Percentiles rank a stretch among this genome's conserved stretches.
Conservation (phyloP, 2,113 vertebrate species). For the Calidris pugnax region DNA sequence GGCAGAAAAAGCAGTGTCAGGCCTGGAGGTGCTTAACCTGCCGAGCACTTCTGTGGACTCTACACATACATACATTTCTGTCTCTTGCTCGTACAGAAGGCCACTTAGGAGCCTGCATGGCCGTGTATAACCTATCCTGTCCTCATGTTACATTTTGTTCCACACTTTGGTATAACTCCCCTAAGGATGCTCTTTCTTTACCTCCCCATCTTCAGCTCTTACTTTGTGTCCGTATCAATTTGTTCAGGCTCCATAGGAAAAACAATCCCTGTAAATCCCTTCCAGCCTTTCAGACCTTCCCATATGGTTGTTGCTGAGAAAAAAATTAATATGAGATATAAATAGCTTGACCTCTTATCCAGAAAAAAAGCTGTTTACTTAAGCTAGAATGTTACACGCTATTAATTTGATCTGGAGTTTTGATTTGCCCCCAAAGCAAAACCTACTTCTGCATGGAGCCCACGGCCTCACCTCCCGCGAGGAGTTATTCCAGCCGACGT, state of each 20-base stretch:
- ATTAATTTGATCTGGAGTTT: slow-evolving; percentile 10
- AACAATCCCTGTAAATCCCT: background rate
- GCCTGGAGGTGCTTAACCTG: background rate
- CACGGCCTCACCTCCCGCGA: background rate
- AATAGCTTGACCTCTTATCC: background rate
- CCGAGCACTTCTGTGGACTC: background rate
- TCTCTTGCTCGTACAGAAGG: background rate
- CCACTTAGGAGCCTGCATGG: background rate
- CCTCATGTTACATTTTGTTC: background rate
- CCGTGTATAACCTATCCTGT: background rate
- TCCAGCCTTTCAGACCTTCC: background rate
- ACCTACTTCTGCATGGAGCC: background rate
- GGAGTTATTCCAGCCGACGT: background rate
- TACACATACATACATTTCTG: background rate
- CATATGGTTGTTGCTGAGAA: background rate
- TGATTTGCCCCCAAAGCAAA: background rate
- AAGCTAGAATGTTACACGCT: background rate
- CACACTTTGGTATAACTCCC: background rate
- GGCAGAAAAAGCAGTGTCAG: background rate
- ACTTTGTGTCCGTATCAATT: background rate
- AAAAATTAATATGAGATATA: background rate
- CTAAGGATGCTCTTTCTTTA: background rate
- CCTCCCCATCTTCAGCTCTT: background rate
- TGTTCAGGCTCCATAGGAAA: background rate
- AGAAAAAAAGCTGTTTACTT: background rate